Percentiles rank a stretch among this genome's conserved stretches.
Conservation (phyloP, 2,797 vertebrate genomes). For the Dryobates pubescens region DNA sequence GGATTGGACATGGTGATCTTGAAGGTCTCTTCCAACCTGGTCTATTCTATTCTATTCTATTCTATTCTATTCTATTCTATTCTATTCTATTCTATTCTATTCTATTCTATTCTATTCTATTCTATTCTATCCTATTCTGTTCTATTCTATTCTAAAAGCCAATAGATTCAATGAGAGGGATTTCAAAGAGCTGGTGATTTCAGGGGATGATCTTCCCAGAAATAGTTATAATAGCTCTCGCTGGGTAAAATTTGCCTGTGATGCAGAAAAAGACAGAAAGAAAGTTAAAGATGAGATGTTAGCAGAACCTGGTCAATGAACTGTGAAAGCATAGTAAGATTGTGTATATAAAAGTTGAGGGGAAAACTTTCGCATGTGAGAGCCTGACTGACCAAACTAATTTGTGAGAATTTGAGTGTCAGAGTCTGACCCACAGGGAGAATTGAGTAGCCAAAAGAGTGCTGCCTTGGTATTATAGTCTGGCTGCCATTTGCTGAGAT, state of each 20-base stretch:
- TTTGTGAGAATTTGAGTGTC: background rate
- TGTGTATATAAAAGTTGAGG: background rate
- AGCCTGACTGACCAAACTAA: background rate
- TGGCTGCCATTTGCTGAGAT: background rate
- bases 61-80: too few relatives aligned
- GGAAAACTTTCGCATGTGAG: background rate
- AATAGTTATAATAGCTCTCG: background rate
- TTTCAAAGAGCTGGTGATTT: background rate
- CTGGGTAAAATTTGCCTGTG: background rate
- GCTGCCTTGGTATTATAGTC: background rate
- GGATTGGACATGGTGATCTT: too few relatives aligned
- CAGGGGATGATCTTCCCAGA: background rate
- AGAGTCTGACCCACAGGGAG: background rate
- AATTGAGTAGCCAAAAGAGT: background rate
- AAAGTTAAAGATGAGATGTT: background rate
- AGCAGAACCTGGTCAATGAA: background rate
- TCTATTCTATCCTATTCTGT: too few relatives aligned
- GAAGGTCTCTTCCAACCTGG: too few relatives aligned
- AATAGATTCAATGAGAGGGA: background rate
- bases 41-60: too few relatives aligned
- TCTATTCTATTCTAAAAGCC: background rate
- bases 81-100: too few relatives aligned
- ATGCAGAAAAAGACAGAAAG: background rate
- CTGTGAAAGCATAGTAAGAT: accelerated
- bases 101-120: too few relatives aligned